Conservation (phyloP, 2,113 vertebrate genomes). For the Oryctolagus cuniculus region mOryCun1.1 NC_091451.1:36726001-36726500, state of each 20-base stretch:
- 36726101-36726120: rapidly evolving
- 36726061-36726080: neutral
- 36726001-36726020: neutral
- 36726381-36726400: too few species aligned
- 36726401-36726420: neutral
- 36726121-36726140: neutral
- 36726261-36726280: rapidly evolving
- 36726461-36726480: neutral
- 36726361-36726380: neutral
- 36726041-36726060: neutral
- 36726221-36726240: neutral
- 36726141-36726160: rapidly evolving
- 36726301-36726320: neutral
- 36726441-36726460: neutral
- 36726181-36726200: rapidly evolving
- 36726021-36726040: neutral
- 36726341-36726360: neutral
- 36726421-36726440: rapidly evolving
- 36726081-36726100: rapidly evolving
- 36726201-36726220: rapidly evolving
- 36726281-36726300: rapidly evolving
- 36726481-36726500: neutral
- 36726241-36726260: rapidly evolving
- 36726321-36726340: neutral
- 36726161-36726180: too few species aligned